Base-by-base conservation (phyloP, 2,888 invertebrate genomes). In the Acanthococcus lagerstroemiae region DNA sequence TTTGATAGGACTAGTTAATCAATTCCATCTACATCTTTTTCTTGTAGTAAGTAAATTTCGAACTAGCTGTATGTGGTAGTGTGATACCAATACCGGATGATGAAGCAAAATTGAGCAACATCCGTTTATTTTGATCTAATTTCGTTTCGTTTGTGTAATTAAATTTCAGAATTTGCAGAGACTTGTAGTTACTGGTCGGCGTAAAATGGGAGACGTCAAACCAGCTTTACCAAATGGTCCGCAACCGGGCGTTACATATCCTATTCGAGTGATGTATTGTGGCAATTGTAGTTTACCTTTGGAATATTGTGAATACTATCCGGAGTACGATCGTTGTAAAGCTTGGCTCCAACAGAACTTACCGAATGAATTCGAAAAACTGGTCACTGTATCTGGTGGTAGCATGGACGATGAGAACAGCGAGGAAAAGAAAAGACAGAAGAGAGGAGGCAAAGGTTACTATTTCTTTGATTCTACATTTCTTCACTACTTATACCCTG, bases 241-340 rank as follows among this genome's bases (percentile, higher is more conserved):
- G 27, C 56, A 56, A 15, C 22, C 48, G 12, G 66, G 66, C 21
- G 48, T 66, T 19, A 56, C 79, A 68, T 95, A 95, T 77, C 95
- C 95, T 21, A 72, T 90, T 69, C 83, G 82, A 76, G 88, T 95
- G 69, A 80, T 85, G 71, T 95, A 95, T 77, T 95, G 95, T 77
- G 95, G 95, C 54, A 93, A 93, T 77, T 94, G 94, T 79, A 85
- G 88, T 68, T 87, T 93, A 84, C 93, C 93, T n/a, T 87, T 92
- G 75, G 93, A 94, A 89, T 99, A 96, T 76, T 97, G 97, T 77
- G 96, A 97, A 80, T 95, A 91, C 77, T 95, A 95, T 78, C 96
- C 96, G 9, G 94, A 94, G 77, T 93, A 92, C 76, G 96, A 95
- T 70, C 94, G 94, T 78, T 99, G 97, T 76, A 94, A 95, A 76